phyloP scores from a whole-genome alignment of 2,113 vertebrate species.

The Ginglymostoma cirratum region DNA sequence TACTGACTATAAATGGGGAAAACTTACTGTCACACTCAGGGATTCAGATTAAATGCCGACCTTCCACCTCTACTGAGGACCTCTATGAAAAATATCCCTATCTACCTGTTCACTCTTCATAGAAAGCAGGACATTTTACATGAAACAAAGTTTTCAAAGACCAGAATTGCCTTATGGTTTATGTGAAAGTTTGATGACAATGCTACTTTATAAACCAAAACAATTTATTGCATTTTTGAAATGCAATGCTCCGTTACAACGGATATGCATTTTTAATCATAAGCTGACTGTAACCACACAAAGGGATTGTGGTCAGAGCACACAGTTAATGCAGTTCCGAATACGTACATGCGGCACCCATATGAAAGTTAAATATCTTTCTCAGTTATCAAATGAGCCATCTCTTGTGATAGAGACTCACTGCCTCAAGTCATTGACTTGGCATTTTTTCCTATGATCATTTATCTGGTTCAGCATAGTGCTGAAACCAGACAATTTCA shows the following conservation, averaged over 20 bases:
- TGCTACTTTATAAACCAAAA: background rate
- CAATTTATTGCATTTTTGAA: background rate
- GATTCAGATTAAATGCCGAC: background rate
- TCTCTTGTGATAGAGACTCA: background rate
- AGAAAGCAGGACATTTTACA: background rate
- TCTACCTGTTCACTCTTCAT: background rate
- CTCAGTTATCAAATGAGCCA: slow-evolving; percentile 5
- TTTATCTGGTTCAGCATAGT: background rate
- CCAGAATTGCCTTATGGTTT: background rate
- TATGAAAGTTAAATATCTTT: background rate
- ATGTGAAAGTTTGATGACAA: background rate
- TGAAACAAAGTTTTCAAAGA: background rate
- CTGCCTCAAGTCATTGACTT: background rate
- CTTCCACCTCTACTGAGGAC: background rate
- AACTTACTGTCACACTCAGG: background rate
- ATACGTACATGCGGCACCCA: background rate
- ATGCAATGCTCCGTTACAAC: background rate
- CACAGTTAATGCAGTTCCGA: background rate
- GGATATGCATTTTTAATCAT: background rate
- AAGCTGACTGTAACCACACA: slow-evolving; percentile 3
- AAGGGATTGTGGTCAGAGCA: background rate
- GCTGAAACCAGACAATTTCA: background rate
- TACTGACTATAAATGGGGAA: background rate
- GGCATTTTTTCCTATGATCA: background rate
- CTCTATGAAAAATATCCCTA: background rate